phyloP scores from a whole-genome alignment of 64 coral and sea anemone species.

The Actinia tenebrosa region DNA sequence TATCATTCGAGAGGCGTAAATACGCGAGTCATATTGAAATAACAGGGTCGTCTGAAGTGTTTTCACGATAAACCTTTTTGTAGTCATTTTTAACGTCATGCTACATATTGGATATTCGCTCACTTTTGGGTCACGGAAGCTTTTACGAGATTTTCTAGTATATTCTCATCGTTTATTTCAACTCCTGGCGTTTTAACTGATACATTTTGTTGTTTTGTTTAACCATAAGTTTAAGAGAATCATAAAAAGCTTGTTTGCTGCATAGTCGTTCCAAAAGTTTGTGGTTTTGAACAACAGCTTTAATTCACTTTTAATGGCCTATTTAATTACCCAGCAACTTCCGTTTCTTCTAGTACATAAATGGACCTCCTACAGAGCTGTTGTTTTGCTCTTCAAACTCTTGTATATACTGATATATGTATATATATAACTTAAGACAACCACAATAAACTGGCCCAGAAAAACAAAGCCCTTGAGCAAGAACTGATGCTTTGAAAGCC shows the following conservation, averaged over 20 bases:
- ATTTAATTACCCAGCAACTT: slow-evolving; percentile 84
- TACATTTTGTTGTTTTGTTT: slow-evolving; percentile 26
- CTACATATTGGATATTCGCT: background rate
- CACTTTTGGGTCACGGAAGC: background rate
- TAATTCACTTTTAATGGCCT: slow-evolving; percentile 92
- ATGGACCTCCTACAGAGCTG: slow-evolving; percentile 80
- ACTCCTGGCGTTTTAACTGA: background rate
- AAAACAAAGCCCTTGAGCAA: slow-evolving; percentile 12
- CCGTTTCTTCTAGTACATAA: slow-evolving; percentile 79
- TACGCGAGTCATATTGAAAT: background rate
- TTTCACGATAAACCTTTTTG: background rate
- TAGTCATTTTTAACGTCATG: background rate
- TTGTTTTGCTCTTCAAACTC: slow-evolving; percentile 52
- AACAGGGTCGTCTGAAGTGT: background rate
- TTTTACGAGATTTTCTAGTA: background rate
- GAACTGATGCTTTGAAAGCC: slow-evolving; percentile 7
- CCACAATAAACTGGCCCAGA: background rate
- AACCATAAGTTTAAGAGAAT: slow-evolving; percentile 38
- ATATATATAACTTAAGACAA: background rate
- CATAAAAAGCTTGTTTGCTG: slow-evolving; percentile 55
- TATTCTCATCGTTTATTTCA: background rate
- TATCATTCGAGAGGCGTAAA: background rate
- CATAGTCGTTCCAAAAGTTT: slow-evolving; percentile 62
- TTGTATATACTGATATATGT: background rate
- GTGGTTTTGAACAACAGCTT: slow-evolving; percentile 61